Percentiles rank a stretch among this genome's conserved stretches.
These are phyloP conservation scores for Andrena bucephala DNA, from an alignment of 2,888 invertebrate genomes.

Conservation along the genomic window DNA sequence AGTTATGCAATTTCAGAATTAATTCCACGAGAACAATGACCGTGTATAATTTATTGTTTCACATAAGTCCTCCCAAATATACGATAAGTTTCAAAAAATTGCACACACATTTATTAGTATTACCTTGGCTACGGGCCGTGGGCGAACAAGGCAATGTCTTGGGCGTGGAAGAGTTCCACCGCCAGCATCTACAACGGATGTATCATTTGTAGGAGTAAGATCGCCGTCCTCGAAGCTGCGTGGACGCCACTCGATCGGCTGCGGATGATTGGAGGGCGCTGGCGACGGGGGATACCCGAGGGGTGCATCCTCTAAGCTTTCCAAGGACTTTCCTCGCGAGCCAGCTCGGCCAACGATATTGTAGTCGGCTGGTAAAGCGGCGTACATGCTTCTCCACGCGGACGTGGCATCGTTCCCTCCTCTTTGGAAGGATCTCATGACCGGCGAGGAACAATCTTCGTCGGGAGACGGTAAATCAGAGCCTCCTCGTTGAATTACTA, in stretches of 20 bases:
- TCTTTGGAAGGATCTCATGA: constrained; percentile 82
- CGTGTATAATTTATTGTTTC: neutral
- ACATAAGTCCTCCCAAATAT: neutral
- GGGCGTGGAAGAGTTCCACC: constrained; percentile 95
- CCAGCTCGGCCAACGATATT: constrained; percentile 87
- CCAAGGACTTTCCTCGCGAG: constrained; percentile 92
- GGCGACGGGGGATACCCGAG: constrained; percentile 83
- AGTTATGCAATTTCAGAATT: too few relatives aligned
- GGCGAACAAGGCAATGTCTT: constrained; percentile 90
- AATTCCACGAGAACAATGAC: neutral
- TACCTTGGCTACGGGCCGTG: constrained; percentile 93
- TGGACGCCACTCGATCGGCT: constrained; percentile 88
- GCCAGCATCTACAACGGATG: constrained; percentile 86
- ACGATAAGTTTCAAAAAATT: neutral
- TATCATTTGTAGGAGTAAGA: constrained; percentile 95
- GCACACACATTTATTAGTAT: neutral
- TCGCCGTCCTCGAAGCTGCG: constrained; percentile 96
- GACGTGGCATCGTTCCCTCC: constrained; percentile 71
- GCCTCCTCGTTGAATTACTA: constrained; percentile 82
- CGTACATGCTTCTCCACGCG: constrained; percentile 84
- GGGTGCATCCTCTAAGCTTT: constrained; percentile 92
- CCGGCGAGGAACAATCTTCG: constrained; percentile 83
- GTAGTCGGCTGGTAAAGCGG: constrained; percentile 79
- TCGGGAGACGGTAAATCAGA: constrained; percentile 83
- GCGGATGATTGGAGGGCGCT: constrained; percentile 82